Base-by-base conservation (phyloP, 2,113 vertebrate genomes). In the Mystacornis crossleyi region DNA sequence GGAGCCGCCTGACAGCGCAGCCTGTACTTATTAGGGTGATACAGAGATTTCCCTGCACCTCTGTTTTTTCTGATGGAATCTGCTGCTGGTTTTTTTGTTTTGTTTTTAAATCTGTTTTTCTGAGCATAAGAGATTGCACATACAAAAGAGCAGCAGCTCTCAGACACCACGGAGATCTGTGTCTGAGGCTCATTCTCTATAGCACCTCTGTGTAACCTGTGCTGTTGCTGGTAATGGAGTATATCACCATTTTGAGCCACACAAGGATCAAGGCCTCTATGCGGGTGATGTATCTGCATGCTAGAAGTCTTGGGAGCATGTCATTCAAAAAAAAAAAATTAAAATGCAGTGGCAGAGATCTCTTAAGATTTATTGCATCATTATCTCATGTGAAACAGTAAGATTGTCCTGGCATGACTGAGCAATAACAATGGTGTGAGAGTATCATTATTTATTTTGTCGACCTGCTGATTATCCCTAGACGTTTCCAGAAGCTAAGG, bases 361-460 rank as follows among this genome's bases (percentile, higher is more conserved):
- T 60, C 36, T 42, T 67, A 90, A 94, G 81, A 94, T 96, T 90
- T 95, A 93, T 95, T 74, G 51, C 47, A 80, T 88, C 81, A 24
- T 95, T 95, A 90, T 93, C 60, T 93, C 58, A 45, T 8, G 50
- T 61, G 67, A 87, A 95, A 81, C 48, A 57, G 55, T 89, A 90
- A 88, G 81, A 67, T 78, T 0, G 0, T 80, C 72, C 48, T 90
- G 91, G 78, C 71, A 89, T 81, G 81, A 74, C 71, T 92, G 91
- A 90, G 50, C 55, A 86, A 86, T 94, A 96, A 86, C 55, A 95
- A 74, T 82, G 75, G n/a, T 64, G 8, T 90, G 71, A 78, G 21
- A 55, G 14, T 60, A 66, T 78, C 28, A 42, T 93, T 69, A 89
- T 82, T 95, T 95, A 78, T 93, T 94, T 85, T 81, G 43, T 95